A percentile compares a stretch with the other conserved stretches of the same genome.
Evolutionary conservation across 2,797 vertebrate genomes (phyloP).

Genomic region (Rhyacichthys aspro): DNA sequence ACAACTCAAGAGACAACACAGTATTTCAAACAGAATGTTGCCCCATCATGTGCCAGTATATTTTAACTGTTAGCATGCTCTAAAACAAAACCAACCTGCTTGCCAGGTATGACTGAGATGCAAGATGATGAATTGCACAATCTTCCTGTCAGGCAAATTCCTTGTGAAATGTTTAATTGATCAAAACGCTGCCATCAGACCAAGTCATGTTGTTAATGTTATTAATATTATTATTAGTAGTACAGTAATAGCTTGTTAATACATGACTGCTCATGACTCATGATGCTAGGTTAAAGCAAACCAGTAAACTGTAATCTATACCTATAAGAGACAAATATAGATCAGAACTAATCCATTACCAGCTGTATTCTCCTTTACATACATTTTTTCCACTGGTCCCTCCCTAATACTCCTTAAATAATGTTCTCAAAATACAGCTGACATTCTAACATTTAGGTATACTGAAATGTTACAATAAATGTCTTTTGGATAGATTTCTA

Average conservation of each 20-base stretch:
- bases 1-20: background rate
- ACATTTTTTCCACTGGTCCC: background rate
- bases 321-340: background rate
- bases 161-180: too few species aligned
- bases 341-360: slow-evolving; percentile 5
- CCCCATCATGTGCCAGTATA: background rate
- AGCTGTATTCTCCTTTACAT: slow-evolving; percentile 9
- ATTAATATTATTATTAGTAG: too few species aligned
- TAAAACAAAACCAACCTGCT: background rate
- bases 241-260: background rate
- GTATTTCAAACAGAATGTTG: background rate
- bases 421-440: slow-evolving; percentile 1
- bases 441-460: too few species aligned
- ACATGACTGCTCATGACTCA: background rate
- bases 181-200: too few species aligned
- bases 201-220: too few species aligned
- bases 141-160: background rate
- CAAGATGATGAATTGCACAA: background rate
- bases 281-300: background rate
- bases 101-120: background rate
- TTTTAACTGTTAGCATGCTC: slow-evolving; percentile 2
- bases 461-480: too few species aligned
- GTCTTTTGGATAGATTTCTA: too few species aligned
- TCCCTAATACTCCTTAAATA: background rate
- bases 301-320: slow-evolving; percentile 9